Conservation (phyloP, 2,113 vertebrate species). For the Epinephelus lanceolatus region DNA sequence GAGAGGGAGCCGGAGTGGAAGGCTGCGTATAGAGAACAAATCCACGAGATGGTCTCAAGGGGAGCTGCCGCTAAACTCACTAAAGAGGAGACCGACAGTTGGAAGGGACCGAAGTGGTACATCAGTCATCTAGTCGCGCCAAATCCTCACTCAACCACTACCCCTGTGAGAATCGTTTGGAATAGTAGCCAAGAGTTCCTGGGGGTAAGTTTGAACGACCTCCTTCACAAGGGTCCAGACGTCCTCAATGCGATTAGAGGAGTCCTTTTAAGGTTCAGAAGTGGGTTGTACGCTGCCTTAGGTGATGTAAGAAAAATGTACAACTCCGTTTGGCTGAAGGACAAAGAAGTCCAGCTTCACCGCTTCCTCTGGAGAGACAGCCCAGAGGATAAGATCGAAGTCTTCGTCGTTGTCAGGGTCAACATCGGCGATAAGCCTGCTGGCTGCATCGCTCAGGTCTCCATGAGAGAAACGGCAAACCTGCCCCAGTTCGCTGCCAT, state of each 20-base stretch:
- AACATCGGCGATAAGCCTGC: constrained; percentile 30
- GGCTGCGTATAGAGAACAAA: neutral
- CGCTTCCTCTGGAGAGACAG: constrained; percentile 48
- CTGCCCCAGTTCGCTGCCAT: neutral
- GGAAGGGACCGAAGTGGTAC: neutral
- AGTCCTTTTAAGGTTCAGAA: neutral
- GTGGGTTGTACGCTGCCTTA: neutral
- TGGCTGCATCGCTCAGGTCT: constrained; percentile 39
- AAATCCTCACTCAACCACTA: neutral
- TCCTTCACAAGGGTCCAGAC: neutral
- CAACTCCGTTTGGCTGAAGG: constrained; percentile 38
- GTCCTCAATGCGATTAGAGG: neutral
- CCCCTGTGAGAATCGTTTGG: neutral
- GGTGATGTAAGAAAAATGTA: constrained; percentile 51
- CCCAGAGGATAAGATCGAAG: neutral
- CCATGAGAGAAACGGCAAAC: constrained; percentile 8
- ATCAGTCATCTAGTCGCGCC: neutral
- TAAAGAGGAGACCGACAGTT: neutral
- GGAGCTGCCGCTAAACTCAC: neutral
- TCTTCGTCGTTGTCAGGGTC: constrained; percentile 14
- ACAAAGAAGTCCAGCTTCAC: constrained; percentile 39
- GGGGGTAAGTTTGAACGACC: neutral
- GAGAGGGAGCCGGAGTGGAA: neutral
- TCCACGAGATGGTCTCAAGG: neutral
- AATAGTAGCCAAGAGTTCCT: neutral